These are phyloP conservation scores for Galendromus occidentalis DNA, from an alignment of 1,140 invertebrate species.

Conservation along the genomic window DNA sequence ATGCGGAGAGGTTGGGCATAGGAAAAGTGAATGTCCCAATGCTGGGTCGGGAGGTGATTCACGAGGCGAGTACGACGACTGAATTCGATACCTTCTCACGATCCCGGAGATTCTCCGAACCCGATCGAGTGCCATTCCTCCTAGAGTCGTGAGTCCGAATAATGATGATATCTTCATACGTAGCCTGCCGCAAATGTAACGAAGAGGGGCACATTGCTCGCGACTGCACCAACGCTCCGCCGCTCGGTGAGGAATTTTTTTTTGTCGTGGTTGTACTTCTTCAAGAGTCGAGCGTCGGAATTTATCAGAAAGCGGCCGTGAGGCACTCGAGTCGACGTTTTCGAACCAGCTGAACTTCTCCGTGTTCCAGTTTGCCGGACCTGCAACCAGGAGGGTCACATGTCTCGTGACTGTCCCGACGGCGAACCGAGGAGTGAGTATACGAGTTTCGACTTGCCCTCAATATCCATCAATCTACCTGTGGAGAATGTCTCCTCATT, in stretches of 20 bases:
- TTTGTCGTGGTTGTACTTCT: too few species aligned
- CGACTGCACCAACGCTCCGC: conserved; percentile 20
- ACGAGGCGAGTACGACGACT: neutral
- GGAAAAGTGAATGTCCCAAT: conserved; percentile 22
- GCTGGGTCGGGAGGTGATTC: neutral
- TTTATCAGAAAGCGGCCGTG: too few species aligned
- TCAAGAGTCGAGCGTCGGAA: too few species aligned
- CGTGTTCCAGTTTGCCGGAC: conserved; percentile 25
- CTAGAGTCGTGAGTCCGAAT: conserved; percentile 12
- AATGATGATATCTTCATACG: neutral
- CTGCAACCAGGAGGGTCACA: conserved; percentile 28
- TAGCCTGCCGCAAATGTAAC: conserved; percentile 17
- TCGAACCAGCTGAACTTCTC: too few species aligned
- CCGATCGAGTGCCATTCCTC: neutral
- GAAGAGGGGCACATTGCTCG: conserved; percentile 21
- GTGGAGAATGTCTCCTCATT: too few species aligned
- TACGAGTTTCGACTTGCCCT: too few species aligned
- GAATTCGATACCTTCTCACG: neutral
- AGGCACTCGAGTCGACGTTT: too few species aligned
- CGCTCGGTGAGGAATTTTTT: too few species aligned
- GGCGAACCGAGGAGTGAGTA: conserved; percentile 17
- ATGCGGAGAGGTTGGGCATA: conserved; percentile 20
- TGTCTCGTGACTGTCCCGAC: conserved; percentile 26
- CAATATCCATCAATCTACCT: too few species aligned
- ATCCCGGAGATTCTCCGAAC: neutral